Percentiles rank a stretch among this genome's conserved stretches.
phyloP scores from a whole-genome alignment of 2,113 vertebrate species.

The Zonotrichia leucophrys region DNA sequence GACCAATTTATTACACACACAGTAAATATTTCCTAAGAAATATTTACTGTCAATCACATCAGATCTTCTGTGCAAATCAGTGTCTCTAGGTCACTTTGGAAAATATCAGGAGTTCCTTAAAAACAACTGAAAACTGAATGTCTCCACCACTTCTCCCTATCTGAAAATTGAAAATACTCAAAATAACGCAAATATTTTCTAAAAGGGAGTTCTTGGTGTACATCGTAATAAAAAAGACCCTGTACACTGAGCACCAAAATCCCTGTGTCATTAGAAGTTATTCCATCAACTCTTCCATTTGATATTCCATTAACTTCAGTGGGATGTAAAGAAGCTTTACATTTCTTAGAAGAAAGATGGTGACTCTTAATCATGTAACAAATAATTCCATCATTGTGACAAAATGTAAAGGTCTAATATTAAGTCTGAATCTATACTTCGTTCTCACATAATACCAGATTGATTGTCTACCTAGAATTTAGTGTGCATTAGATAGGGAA shows the following conservation, averaged over 20 bases:
- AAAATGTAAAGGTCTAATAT: background rate
- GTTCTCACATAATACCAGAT: background rate
- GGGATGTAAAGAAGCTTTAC: background rate
- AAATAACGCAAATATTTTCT: background rate
- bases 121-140: background rate
- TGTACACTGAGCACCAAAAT: background rate
- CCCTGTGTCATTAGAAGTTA: background rate
- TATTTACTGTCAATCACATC: background rate
- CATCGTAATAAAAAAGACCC: background rate
- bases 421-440: background rate
- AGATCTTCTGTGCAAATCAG: background rate
- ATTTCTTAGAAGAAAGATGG: background rate
- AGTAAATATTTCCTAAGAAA: background rate
- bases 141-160: background rate
- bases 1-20: background rate
- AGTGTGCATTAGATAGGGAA: background rate
- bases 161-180: background rate
- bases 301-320: background rate
- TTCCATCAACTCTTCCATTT: background rate
- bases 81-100: background rate
- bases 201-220: background rate
- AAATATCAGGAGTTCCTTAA: background rate
- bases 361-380: background rate
- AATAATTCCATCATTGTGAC: background rate
- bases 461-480: background rate